Evolutionary conservation across 2,797 vertebrate species (phyloP).

Genomic region (Pipistrellus pipistrellus): DNA sequence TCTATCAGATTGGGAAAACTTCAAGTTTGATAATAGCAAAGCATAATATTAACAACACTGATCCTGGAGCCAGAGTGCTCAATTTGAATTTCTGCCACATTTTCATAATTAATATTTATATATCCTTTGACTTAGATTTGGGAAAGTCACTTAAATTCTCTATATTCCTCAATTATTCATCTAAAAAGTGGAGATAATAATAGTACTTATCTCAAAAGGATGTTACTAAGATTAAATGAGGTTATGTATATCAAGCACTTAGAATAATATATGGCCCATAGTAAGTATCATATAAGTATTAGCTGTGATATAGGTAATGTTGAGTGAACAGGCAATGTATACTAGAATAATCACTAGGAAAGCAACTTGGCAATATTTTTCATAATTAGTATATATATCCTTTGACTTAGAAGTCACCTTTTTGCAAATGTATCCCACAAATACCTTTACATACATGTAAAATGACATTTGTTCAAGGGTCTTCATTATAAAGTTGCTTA

Average conservation of each 20-base stretch:
- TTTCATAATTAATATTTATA: too few species aligned
- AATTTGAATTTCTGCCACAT: conserved; percentile 26
- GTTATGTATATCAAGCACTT: conserved; percentile 5
- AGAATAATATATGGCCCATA: not conserved
- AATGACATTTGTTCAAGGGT: not conserved
- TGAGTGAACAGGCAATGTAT: conserved; percentile 17
- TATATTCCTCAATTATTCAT: conserved; percentile 21
- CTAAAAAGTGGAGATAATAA: conserved; percentile 61
- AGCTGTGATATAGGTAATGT: not conserved
- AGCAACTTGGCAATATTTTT: conserved; percentile 31
- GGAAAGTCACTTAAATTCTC: conserved; percentile 50
- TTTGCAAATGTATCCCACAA: conserved; percentile 47
- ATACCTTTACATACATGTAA: conserved; percentile 19
- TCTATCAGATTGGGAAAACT: conserved; percentile 21
- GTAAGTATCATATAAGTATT: conserved; percentile 4
- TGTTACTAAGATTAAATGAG: conserved; percentile 57
- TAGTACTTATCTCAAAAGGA: conserved; percentile 14
- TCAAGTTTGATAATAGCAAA: conserved; percentile 52
- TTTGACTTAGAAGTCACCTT: conserved; percentile 58
- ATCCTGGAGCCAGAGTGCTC: conserved; percentile 3
- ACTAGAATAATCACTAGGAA: not conserved
- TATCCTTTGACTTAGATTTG: not conserved
- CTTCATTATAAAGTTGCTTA: conserved; percentile 46
- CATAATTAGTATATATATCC: not conserved
- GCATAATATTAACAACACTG: conserved; percentile 39